Evolutionary conservation across 2,888 invertebrate genomes (phyloP), one percentile per base, ranked within the genome.

Genomic region (Pocota personata): DNA sequence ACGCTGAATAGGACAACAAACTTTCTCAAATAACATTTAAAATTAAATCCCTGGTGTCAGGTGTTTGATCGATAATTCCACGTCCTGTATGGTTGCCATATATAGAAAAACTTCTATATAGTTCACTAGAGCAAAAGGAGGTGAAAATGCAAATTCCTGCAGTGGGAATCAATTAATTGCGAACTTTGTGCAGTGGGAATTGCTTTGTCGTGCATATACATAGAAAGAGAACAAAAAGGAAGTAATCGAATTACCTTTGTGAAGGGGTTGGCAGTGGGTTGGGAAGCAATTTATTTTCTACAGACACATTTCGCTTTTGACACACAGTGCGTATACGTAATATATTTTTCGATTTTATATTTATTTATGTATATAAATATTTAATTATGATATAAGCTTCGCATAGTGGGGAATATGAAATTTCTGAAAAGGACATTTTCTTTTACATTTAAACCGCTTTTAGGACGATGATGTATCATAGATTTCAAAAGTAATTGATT

Each of bases 1-100:
- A 84, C 58, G 55, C 66, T 72, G 66, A 67, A 67, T 76, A 58
- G 86, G 67, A 76, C 62, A 86, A 82, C 76, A 80, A 80, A 72
- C 52, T 82, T 82, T 21, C 46, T 64, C 50, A 84, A 80, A 86
- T 43, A 76, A 58, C 37, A 58, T 69, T 80, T 58, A 10, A 66
- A 80, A 71, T 80, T 37, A 76, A 69, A 32, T 72, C 10, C 52
- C 66, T 67, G 30, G 76, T 52, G 60, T 30, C 48, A 30, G 71
- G 32, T 76, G 86, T 86, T 86, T 86, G 82, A 86, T 86, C 86
- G 77, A 86, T 86, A 86, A 55, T 48, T 60, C 55, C 66, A 82
- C 46, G 57, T 82, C 72, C 55, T 58, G 16, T 67, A 77, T 57
- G 76, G 86, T 86, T 86, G 62, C 82, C 82, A 76, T 67, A 43